Evolutionary conservation across 2,888 invertebrate species (phyloP), one percentile per base, ranked within the genome.

Genomic region (Helicoverpa assulta): DNA sequence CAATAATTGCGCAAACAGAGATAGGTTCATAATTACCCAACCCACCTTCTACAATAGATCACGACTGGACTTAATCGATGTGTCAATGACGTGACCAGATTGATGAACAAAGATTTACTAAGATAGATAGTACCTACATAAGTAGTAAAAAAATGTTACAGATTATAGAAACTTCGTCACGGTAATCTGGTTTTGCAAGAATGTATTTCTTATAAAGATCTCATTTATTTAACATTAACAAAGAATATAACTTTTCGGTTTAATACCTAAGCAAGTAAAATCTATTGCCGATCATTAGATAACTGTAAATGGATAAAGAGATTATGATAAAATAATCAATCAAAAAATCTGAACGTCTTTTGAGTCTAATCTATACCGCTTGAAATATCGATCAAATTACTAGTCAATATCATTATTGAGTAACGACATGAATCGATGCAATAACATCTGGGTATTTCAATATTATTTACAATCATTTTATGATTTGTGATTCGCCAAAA

Each of bases 31-130:
- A 81, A 88, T 88, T 86, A 82, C 47, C 59, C 60, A 16, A 57
- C 69, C 70, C 70, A 76, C 70, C 72, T 85, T 82, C 81, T 81
- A 81, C 76, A 76, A 73, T 76, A 59, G 80, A 83, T 80, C 88
- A 88, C 88, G 88, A 88, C 73, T 82, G 69, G 53, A 74, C 78
- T 77, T 84, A 86, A 87, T 87, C 78, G 81, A 82, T 80, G 78
- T 78, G 70, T 76, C 78, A 83, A 82, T 85, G 80, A 78, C 84
- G 79, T 80, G 80, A 78, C 78, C 57, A 54, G 80, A 63, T 78
- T 81, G 70, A 58, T 62, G 65, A 82, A 76, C 76, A 70, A 72
- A 73, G 53, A 63, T 78, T 33, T 54, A 67, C 54, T 26, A 52
- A 37, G 21, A 21, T n/a, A 43, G 16, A 43, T 37, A 37, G 12